phyloP scores from a whole-genome alignment of 2,113 vertebrate genomes.

The Thunnus thynnus region DNA sequence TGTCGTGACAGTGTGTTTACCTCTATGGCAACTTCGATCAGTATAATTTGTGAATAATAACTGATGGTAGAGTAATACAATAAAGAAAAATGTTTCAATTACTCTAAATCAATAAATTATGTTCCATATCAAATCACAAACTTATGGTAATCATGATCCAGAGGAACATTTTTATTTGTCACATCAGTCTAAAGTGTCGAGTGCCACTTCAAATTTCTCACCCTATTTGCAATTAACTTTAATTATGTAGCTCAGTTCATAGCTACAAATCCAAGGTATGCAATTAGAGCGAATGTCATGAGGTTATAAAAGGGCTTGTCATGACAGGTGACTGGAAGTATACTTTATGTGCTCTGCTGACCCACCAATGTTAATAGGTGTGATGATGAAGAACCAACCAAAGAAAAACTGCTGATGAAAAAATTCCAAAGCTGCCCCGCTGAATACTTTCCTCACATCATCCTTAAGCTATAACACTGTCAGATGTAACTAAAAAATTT shows the following conservation, averaged over 20 bases:
- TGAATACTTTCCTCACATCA: too few relatives aligned
- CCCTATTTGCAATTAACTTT: constrained; percentile 3
- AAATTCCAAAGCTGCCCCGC: too few relatives aligned
- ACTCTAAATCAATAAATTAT: neutral
- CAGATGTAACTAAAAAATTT: too few relatives aligned
- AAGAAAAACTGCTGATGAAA: neutral
- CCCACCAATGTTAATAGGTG: neutral
- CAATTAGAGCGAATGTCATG: constrained; percentile 27
- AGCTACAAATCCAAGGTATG: constrained; percentile 3
- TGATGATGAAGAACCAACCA: neutral
- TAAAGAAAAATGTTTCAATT: constrained; percentile 4
- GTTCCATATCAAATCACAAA: constrained; percentile 2
- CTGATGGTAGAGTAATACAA: neutral
- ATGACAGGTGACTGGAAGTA: neutral
- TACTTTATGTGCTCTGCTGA: neutral
- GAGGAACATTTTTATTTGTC: constrained; percentile 18
- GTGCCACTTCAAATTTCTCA: neutral
- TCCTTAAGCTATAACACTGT: too few relatives aligned
- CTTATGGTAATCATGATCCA: neutral
- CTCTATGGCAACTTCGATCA: constrained; percentile 6
- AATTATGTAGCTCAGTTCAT: constrained; percentile 5
- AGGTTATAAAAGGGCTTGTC: constrained; percentile 3
- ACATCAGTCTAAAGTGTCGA: neutral
- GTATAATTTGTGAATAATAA: neutral
- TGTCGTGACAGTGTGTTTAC: constrained; percentile 6